Base-by-base conservation (phyloP, 2,797 vertebrate genomes). In the Hyperoplus immaculatus region DNA sequence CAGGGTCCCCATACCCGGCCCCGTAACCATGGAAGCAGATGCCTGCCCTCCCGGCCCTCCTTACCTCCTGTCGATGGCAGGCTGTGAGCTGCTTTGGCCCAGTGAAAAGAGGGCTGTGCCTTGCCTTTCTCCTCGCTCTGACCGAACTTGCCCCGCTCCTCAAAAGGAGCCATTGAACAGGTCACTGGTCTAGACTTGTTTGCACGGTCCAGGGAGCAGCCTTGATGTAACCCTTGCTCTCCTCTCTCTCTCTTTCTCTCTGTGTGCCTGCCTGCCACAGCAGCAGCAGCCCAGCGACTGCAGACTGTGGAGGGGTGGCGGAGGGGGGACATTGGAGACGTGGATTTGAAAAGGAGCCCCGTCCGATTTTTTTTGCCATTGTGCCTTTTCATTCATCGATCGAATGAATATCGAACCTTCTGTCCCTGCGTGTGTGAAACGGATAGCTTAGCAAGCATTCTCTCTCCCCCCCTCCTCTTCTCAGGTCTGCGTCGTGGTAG, bases 331-430 rank as follows among this genome's bases (percentile, higher is more conserved):
- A 96, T 94, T 93, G 95, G 96, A 96, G 96, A 97, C 93, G 93
- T 88, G 93, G 94, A 94, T 95, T 95, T 96, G 95, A 99, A 99
- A 98, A 97, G 97, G 96, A 98, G 96, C 96, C 97, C 97, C 95
- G 95, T 97, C 96, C 94, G 95, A 97, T 97, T 99, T 97, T 97
- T 97, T 99, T 97, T 97, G 96, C 97, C 97, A 97, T 98, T 98
- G 98, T 98, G 97, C 96, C 97, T 97, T 98, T 98, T 97, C 97
- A 98, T 97, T 97, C 97, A 98, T 99, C 97, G 97, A 98, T 99
- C 96, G 97, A 98, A 97, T 98, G 97, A 97, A 97, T 98, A 99
- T 99, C 97, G 97, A 99, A 98, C 97, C 97, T 97, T 97, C 97
- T 98, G 97, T 98, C 96, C 94, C 96, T 95, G 97, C 95, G 95